Percentiles rank a stretch among this genome's conserved stretches.
These are phyloP conservation scores for Anthopleura sola DNA, from an alignment of 64 coral and sea anemone species.

Conservation along the genomic window DNA sequence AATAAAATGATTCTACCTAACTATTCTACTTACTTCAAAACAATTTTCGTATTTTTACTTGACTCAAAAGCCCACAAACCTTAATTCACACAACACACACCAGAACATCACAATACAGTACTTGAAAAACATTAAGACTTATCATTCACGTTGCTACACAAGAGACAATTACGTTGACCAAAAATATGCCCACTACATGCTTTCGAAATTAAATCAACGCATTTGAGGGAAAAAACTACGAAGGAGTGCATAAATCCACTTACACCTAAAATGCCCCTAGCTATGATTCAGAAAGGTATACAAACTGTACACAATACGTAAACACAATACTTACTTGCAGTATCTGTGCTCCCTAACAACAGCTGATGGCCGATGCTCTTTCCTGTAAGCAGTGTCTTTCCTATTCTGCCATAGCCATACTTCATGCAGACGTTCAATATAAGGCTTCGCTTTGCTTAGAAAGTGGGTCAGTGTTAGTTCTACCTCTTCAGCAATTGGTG, in stretches of 20 bases:
- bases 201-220: neutral
- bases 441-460: conserved; percentile 97
- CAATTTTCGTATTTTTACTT: too few species aligned
- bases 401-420: conserved; percentile 98
- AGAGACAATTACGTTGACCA: neutral
- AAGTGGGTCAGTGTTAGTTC: conserved; percentile 93
- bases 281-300: neutral
- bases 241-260: neutral
- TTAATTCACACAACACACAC: neutral
- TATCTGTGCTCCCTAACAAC: conserved; percentile 91
- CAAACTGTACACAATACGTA: neutral
- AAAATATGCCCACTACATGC: neutral
- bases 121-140: neutral
- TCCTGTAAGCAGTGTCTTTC: conserved; percentile 85
- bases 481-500: conserved; percentile 82
- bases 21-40: too few species aligned
- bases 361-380: conserved; percentile 85
- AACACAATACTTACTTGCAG: conserved; percentile 96
- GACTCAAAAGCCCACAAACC: neutral
- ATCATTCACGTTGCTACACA: neutral
- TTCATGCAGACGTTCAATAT: conserved; percentile 95
- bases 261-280: neutral
- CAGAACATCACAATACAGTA: neutral
- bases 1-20: too few species aligned
- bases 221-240: neutral